phyloP scores from a whole-genome alignment of 1,140 invertebrate species.

The Eueides isabella region DNA sequence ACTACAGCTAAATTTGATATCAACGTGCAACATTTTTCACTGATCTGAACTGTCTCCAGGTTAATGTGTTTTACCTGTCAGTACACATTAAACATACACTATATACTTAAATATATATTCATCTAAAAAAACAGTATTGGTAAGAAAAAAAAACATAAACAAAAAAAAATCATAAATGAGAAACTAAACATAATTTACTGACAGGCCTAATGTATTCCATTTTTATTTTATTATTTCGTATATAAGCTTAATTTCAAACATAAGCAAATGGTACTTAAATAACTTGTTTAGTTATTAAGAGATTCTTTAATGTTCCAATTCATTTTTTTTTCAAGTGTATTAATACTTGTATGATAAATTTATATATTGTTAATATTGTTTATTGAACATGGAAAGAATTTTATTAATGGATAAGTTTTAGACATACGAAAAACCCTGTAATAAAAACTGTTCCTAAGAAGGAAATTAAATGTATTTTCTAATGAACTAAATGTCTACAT shows the following conservation, averaged over 20 bases:
- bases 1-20: background rate
- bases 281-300: slow-evolving; percentile 4
- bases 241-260: too few species aligned
- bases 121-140: background rate
- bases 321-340: too few species aligned
- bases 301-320: background rate
- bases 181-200: background rate
- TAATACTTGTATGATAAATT: background rate
- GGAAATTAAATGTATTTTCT: slow-evolving; percentile 23
- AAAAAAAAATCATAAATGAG: too few species aligned
- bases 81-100: background rate
- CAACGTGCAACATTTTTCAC: background rate
- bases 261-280: background rate
- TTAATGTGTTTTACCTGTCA: background rate
- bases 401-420: slow-evolving; percentile 10
- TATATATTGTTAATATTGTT: background rate
- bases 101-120: background rate
- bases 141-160: background rate
- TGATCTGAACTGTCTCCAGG: background rate
- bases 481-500: slow-evolving; percentile 38
- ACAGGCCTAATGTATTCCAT: background rate
- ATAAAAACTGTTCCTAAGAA: slow-evolving; percentile 25
- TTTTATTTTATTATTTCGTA: background rate
- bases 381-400: background rate
- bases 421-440: slow-evolving; percentile 12